Base-by-base conservation (phyloP, 2,888 invertebrate genomes). In the Furcula furcula region DNA sequence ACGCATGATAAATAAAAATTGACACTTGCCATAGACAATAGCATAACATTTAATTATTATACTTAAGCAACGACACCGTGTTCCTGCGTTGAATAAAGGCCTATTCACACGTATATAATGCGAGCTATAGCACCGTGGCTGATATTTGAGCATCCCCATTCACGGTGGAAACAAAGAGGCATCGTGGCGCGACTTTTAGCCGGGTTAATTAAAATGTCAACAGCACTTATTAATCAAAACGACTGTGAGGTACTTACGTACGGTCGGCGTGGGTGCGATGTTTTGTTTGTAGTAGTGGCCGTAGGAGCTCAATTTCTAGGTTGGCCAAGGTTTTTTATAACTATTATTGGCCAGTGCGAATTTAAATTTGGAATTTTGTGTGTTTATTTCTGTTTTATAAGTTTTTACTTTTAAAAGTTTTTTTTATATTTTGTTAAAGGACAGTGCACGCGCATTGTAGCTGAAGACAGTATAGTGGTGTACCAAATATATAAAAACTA, bases 171-270 rank as follows among this genome's bases (percentile, higher is more conserved):
- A 80, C 80, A 81, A 84, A 80, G 76, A 63, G 65, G 62, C 60
- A 60, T 58, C 55, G 50, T 46, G 36, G 62, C 53, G 65, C 55
- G 82, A 82, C 81, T 80, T 80, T 81, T 80, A 72, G 71, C 75
- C 69, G 75, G 79, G 78, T 83, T 84, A 85, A 86, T 86, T 86
- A 86, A 82, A 83, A 83, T 82, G 84, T 85, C 86, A 84, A 74
- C 83, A 70, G 62, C 79, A 76, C 76, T 83, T 81, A 85, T 84
- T 85, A 83, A 85, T 86, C 83, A 83, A 79, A 75, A 65, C 53
- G 64, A 54, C 50, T 35, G 45, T 36, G 46, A 43, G 53, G 41
- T 50, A 36, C n/a, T n/a, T n/a, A n/a, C 47, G 49, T 59, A 46
- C 52, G 56, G 39, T 45, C 36, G 37, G 54, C 46, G 49, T 46